These are phyloP conservation scores for Diorhabda sublineata DNA, from an alignment of 1,140 invertebrate species.

Conservation along the genomic window DNA sequence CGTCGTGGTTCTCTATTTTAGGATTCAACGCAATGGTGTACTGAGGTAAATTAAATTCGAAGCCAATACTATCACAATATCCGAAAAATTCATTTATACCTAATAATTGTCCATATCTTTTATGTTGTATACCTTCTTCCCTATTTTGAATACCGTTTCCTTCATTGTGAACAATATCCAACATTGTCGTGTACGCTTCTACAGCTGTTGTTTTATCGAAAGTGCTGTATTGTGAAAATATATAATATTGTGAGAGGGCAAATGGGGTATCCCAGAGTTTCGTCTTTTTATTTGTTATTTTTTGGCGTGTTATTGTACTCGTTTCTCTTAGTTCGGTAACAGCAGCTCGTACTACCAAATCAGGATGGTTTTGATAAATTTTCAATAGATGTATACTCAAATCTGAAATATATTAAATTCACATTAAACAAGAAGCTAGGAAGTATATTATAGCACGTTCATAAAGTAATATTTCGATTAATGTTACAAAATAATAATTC, in stretches of 20 bases:
- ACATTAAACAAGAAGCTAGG: too few relatives aligned
- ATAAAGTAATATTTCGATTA: too few relatives aligned
- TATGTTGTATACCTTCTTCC: conserved; percentile 7
- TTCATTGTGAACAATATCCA: conserved; percentile 13
- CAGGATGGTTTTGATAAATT: conserved; percentile 67
- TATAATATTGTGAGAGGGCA: conserved; percentile 26
- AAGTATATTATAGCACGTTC: too few relatives aligned
- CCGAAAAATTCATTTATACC: conserved; percentile 38
- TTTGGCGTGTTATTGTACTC: conserved; percentile 56
- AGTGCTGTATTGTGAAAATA: conserved; percentile 22
- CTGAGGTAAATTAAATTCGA: conserved; percentile 57
- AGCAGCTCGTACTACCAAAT: conserved; percentile 55
- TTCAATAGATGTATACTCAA: conserved; percentile 58
- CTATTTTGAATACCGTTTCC: conserved; percentile 6
- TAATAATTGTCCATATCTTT: conserved; percentile 28
- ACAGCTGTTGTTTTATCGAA: conserved; percentile 20
- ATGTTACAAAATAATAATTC: too few relatives aligned
- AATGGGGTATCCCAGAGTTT: conserved; percentile 26
- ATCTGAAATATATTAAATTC: conserved; percentile 33
- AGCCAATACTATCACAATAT: conserved; percentile 45
- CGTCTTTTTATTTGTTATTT: conserved; percentile 28
- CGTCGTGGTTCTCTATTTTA: conserved; percentile 51
- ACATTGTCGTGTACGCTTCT: conserved; percentile 23
- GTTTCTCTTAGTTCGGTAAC: conserved; percentile 56
- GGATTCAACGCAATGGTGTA: conserved; percentile 59